A percentile compares a stretch with the other conserved stretches of the same genome.
Evolutionary conservation across 2,888 invertebrate species (phyloP).

Genomic region (Thyatira batis): DNA sequence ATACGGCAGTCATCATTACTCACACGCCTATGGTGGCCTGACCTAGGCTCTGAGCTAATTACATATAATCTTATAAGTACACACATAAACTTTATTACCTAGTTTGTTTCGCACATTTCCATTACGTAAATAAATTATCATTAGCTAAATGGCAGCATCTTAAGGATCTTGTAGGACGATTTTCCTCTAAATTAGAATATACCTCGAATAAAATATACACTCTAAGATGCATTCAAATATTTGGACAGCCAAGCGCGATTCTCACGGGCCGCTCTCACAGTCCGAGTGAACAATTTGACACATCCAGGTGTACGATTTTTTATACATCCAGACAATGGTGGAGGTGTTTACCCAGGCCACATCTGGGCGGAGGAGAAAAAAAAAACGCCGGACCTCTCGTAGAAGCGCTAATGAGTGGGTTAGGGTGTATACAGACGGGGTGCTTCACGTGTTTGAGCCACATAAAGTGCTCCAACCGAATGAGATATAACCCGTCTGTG

Average conservation of each 20-base stretch:
- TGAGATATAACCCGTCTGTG: not conserved
- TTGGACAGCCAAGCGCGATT: conserved; percentile 46
- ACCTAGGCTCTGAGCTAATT: conserved; percentile 12
- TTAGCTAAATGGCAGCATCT: no score
- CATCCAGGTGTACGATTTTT: conserved; percentile 81
- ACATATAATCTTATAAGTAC: no score
- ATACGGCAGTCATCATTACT: conserved; percentile 31
- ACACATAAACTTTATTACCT: not conserved
- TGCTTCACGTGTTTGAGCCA: not conserved
- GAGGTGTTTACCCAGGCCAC: conserved; percentile 73
- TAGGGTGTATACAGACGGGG: conserved; percentile 13
- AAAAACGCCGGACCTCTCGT: conserved; percentile 79
- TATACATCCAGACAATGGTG: conserved; percentile 65
- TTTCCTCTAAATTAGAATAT: conserved; percentile 9
- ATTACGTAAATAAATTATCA: conserved; percentile 17
- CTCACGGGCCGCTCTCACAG: conserved; percentile 73
- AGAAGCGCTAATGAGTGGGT: conserved; percentile 71
- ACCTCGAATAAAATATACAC: conserved; percentile 4
- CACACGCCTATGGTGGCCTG: conserved; percentile 16
- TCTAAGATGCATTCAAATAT: conserved; percentile 34
- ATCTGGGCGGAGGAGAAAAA: conserved; percentile 72
- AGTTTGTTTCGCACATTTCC: conserved; percentile 11
- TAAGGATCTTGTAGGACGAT: no score
- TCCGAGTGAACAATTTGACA: conserved; percentile 80
- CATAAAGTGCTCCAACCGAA: not conserved